phyloP scores from a whole-genome alignment of 2,888 invertebrate species.

The Vanessa cardui region DNA sequence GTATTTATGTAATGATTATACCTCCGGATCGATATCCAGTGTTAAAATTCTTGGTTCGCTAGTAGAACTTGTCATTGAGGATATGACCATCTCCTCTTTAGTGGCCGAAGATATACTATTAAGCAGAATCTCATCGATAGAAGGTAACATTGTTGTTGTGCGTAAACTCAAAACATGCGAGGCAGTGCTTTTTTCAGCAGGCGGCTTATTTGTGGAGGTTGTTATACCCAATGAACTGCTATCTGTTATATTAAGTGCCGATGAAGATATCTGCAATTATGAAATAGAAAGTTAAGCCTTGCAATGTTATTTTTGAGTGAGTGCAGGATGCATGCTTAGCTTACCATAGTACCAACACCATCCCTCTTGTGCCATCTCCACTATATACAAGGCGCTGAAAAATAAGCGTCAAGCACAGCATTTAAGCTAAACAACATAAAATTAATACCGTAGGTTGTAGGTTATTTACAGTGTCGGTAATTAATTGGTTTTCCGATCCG shows the following conservation, averaged over 20 bases:
- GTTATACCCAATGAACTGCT: constrained; percentile 78
- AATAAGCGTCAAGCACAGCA: constrained; percentile 72
- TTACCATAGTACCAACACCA: constrained; percentile 53
- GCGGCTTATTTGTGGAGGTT: constrained; percentile 72
- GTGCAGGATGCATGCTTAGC: constrained; percentile 66
- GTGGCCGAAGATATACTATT: constrained; percentile 84
- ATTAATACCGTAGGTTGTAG: constrained; percentile 79
- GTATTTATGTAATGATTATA: constrained; percentile 73
- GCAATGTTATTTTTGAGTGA: constrained; percentile 60
- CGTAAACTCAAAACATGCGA: constrained; percentile 82
- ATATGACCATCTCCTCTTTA: constrained; percentile 83
- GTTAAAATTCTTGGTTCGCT: constrained; percentile 82
- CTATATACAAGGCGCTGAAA: constrained; percentile 53
- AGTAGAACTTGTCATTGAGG: constrained; percentile 79
- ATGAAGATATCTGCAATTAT: constrained; percentile 80
- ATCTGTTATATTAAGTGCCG: constrained; percentile 78
- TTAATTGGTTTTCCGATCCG: constrained; percentile 80
- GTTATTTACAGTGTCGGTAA: constrained; percentile 82
- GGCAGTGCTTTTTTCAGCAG: constrained; percentile 80
- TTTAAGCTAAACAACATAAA: constrained; percentile 79
- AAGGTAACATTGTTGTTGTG: constrained; percentile 83
- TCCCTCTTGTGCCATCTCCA: constrained; percentile 49
- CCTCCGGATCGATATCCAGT: constrained; percentile 85
- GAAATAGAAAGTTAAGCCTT: constrained; percentile 75
- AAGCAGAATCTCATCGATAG: constrained; percentile 84